Evolutionary conservation across 1,140 invertebrate species (phyloP).

Genomic region (Babylonia areolata): DNA sequence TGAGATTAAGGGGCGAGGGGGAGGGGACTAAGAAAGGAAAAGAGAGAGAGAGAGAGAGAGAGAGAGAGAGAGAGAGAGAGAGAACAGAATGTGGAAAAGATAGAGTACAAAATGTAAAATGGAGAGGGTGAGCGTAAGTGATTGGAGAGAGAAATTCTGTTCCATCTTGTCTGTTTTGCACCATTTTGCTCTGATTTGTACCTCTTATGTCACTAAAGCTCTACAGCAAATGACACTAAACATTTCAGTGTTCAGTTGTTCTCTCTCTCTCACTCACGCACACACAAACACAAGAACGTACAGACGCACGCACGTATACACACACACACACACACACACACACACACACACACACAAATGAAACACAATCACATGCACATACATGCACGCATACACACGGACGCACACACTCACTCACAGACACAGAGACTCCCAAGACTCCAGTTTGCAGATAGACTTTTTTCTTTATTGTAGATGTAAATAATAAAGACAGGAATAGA

Average conservation of each 20-base stretch:
- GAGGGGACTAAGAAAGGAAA: background rate
- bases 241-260: no score
- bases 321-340: background rate
- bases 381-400: background rate
- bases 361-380: background rate
- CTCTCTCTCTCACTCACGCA: no score
- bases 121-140: background rate
- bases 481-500: no score
- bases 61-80: conserved; percentile 11
- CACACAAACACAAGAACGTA: background rate
- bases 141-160: background rate
- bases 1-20: background rate
- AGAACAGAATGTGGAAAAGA: background rate
- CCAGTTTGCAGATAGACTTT: no score
- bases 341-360: background rate
- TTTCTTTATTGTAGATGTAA: no score
- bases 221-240: no score
- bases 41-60: background rate
- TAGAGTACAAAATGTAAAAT: background rate
- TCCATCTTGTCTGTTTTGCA: no score
- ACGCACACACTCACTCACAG: background rate
- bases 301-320: background rate
- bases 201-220: no score
- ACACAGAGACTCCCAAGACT: no score
- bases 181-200: no score